phyloP scores from a whole-genome alignment of 2,113 vertebrate genomes.

The Catharus bicknelli region DNA sequence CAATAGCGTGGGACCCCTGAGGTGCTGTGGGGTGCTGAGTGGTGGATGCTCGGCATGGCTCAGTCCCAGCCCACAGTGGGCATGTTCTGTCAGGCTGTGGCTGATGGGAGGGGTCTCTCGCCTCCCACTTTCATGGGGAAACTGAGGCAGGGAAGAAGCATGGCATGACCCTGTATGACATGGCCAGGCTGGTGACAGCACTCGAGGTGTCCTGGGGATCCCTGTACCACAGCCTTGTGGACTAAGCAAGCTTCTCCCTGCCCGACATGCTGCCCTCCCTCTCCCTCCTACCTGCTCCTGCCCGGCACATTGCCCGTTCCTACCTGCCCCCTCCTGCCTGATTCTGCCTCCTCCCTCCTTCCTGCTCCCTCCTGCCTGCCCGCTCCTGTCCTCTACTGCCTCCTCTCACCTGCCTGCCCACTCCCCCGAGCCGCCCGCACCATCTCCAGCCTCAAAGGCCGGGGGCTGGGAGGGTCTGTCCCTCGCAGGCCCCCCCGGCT shows the following conservation, averaged over 20 bases:
- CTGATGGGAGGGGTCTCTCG: accelerated
- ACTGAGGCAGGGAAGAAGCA: neutral
- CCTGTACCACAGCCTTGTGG: accelerated
- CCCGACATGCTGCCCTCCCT: neutral
- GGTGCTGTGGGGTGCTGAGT: neutral
- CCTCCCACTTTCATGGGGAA: neutral
- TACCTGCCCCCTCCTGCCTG: neutral
- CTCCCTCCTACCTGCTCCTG: neutral
- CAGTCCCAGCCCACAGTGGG: accelerated
- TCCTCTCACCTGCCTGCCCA: neutral
- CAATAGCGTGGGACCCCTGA: neutral
- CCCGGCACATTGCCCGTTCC: neutral
- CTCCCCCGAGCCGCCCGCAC: neutral
- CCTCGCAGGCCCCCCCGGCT: neutral
- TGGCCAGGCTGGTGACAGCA: neutral
- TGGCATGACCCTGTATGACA: neutral
- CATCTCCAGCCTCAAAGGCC: neutral
- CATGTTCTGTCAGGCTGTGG: neutral
- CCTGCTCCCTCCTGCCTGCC: neutral
- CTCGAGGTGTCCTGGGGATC: neutral
- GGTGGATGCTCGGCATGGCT: accelerated
- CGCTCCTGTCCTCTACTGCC: neutral
- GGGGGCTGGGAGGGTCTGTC: neutral
- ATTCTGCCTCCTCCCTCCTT: neutral
- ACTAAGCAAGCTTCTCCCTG: neutral